Base-by-base conservation (phyloP, 2,797 vertebrate genomes). In the Chromobotia macracanthus region DNA sequence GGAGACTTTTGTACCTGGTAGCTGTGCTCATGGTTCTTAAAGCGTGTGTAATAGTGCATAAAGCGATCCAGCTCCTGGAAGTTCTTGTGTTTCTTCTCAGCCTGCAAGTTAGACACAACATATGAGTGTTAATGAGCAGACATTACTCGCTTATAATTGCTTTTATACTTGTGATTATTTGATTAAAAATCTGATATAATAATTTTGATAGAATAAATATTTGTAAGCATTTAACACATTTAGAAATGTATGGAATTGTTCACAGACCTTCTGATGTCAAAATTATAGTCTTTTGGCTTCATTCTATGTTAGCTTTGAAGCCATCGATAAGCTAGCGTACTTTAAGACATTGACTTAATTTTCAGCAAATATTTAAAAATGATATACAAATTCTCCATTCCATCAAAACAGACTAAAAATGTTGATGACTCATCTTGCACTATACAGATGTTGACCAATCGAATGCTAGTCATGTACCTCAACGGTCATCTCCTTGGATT, bases 31-130 rank as follows among this genome's bases (percentile, higher is more conserved):
- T 99, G 97, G 91, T 99, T 99, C 91, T 97, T 99, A 90, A 97
- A 99, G 90, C 98, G 96, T 78, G 96, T 97, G 74, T 99, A 99
- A 88, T 99, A 99, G 90, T 99, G 98, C 97, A 99, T 99, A 94
- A 99, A 99, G 82, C 97, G 95, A 84, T 99, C 97, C 84, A 99
- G 93, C 89, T 99, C 98, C 90, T 99, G 97, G 92, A 97, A 99
- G 89, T 95, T 95, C 91, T 96, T 97, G 89, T 99, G 97, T 91
- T 98, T 99, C 92, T 97, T 99, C 91, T 99, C 98, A 74, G 96
- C 97, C 98, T 99, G 89, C 21, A 72, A n/a, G 23, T 50, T 48
- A 21, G 44, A 41, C 51, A 31, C 55, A 56, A 65, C 0, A 3
- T 84, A 69, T 86, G 87, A 67, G 8, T 51, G 19, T 56, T 19